Evolutionary conservation across 2,113 vertebrate genomes (phyloP), one percentile per base, ranked within the genome.

Genomic region (Corynorhinus townsendii): DNA sequence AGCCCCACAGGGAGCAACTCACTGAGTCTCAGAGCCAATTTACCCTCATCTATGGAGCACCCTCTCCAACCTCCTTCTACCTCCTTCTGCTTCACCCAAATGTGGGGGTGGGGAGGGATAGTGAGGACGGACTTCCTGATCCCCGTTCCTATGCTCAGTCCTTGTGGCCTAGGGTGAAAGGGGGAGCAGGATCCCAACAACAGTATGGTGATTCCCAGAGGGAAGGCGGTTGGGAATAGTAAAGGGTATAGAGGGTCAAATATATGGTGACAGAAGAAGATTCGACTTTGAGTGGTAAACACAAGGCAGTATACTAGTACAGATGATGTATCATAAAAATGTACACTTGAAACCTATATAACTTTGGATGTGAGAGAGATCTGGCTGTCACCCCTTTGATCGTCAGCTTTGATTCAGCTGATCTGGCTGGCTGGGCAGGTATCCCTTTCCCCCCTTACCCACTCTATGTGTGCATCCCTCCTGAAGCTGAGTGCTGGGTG

Each of bases 1-100:
- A 1, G 84, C 33, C 8, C 0, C 5, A 6, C 26, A 0, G 6
- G 1, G 26, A 62, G 45, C 14, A 4, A 49, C 45, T 30, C 3
- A 3, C 47, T 8, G 30, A 16, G 43, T 20, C 14, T 71, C 11
- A 1, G 17, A 52, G 16, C 45, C 30, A 4, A 1, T 3, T 49
- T 10, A 54, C 40, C 10, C 5, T 26, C 9, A 0, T 3, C 2
- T 26, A 5, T 16, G 11, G 47, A 80, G 62, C 4, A 4, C 38
- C 68, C n/a, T 52, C 75, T 17, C 4, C 0, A 14, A 35, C 19
- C 4, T 35, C 72, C 22, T 20, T 68, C 15, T 22, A 43, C 30
- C 16, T 85, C 16, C 26, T 19, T 24, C 6, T 8, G 5, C 64
- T 33, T 45, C 35, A 19, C 43, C 66, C 26, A 16, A 35, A 30